Conservation (phyloP, 1,140 invertebrate species). For the Meloidogyne exigua region DNA sequence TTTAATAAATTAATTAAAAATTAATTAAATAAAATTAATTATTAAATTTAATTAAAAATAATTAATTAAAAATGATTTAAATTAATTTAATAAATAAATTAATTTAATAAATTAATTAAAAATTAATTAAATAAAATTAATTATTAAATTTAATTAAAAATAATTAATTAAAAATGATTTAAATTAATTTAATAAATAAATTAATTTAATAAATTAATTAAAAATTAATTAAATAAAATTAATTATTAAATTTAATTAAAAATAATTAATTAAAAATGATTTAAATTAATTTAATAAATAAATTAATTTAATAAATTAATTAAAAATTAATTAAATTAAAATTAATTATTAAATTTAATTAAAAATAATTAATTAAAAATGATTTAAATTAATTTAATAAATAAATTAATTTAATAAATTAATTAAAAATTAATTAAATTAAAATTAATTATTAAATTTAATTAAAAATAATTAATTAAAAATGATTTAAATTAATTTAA, state of each 20-base stretch:
- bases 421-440: conserved; percentile 21
- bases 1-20: too few relatives aligned
- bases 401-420: not conserved
- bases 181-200: too few relatives aligned
- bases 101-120: conserved; percentile 27
- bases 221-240: not conserved
- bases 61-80: too few relatives aligned
- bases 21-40: not conserved
- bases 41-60: conserved; percentile 32
- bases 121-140: conserved; percentile 1
- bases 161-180: conserved; percentile 24
- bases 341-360: too few relatives aligned
- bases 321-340: too few relatives aligned
- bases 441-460: conserved; percentile 27
- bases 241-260: conserved; percentile 30
- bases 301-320: not conserved
- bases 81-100: not conserved
- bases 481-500: too few relatives aligned
- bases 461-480: conserved; percentile 30
- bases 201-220: too few relatives aligned
- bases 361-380: too few relatives aligned
- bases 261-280: conserved; percentile 26
- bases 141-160: conserved; percentile 33
- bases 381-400: conserved; percentile 11
- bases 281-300: conserved; percentile 2